Evolutionary conservation across 2,888 invertebrate species (phyloP).

Genomic region (Pyrochroa serraticornis): DNA sequence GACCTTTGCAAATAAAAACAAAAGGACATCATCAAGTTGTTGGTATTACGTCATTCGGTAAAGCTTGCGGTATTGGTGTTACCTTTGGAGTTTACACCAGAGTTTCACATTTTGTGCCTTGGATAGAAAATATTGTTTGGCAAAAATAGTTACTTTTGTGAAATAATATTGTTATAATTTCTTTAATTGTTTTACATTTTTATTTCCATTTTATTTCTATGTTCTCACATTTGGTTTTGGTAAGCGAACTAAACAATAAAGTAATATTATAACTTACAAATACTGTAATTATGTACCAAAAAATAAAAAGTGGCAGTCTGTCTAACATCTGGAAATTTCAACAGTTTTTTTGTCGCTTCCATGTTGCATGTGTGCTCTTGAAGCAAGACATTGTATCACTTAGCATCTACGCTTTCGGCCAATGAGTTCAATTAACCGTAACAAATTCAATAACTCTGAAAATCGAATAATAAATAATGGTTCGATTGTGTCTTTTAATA

Average conservation of each 20-base stretch:
- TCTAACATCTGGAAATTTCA: slow-evolving; percentile 5
- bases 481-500: background rate
- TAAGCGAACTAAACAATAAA: no score
- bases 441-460: no score
- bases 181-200: no score
- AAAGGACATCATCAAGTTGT: slow-evolving; percentile 58
- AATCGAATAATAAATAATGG: background rate
- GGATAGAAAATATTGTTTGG: slow-evolving; percentile 62
- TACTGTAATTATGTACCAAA: no score
- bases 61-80: slow-evolving; percentile 52
- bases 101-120: slow-evolving; percentile 58
- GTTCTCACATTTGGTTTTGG: no score
- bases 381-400: background rate
- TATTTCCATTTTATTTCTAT: no score
- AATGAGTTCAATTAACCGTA: no score
- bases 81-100: slow-evolving; percentile 59
- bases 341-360: slow-evolving; percentile 3
- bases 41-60: slow-evolving; percentile 60
- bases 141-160: background rate
- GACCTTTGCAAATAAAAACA: slow-evolving; percentile 61
- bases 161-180: no score
- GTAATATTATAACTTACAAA: no score
- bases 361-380: slow-evolving; percentile 2
- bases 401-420: background rate
- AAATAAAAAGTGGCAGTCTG: no score